phyloP scores from a whole-genome alignment of 2,888 invertebrate genomes.

The Sphaeridia pumilis region DNA sequence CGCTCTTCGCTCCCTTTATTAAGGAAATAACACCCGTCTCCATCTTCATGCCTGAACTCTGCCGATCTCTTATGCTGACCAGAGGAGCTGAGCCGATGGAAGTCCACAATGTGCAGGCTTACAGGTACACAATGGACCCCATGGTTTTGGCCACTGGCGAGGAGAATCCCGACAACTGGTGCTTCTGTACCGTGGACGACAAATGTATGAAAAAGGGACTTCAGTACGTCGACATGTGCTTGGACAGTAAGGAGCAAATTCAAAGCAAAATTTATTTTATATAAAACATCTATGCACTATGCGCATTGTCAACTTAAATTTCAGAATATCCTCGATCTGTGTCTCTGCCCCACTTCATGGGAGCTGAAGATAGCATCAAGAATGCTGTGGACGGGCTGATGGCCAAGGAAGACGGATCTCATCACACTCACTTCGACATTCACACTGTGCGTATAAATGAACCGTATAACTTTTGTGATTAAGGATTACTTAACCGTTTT shows the following conservation, averaged over 20 bases:
- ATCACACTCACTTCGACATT: constrained; percentile 27
- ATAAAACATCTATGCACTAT: too few species aligned
- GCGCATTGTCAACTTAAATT: neutral
- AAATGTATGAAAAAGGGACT: constrained; percentile 21
- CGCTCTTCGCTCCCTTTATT: constrained; percentile 38
- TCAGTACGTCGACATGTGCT: constrained; percentile 18
- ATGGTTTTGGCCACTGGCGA: constrained; percentile 15
- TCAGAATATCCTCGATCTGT: constrained; percentile 15
- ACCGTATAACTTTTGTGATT: neutral
- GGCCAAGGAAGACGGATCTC: constrained; percentile 24
- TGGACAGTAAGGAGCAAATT: constrained; percentile 16
- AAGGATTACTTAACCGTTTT: neutral
- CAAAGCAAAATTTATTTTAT: too few species aligned
- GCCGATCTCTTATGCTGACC: constrained; percentile 34
- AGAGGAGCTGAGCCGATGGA: constrained; percentile 15
- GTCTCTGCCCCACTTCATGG: constrained; percentile 29
- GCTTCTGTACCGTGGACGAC: constrained; percentile 23
- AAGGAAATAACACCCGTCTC: constrained; percentile 35
- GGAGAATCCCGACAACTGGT: constrained; percentile 28
- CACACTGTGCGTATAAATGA: constrained; percentile 22
- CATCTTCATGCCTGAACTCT: constrained; percentile 38
- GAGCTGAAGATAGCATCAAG: constrained; percentile 22
- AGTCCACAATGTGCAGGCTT: constrained; percentile 20
- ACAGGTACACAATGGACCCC: constrained; percentile 18
- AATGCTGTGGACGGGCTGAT: constrained; percentile 26